phyloP scores from a whole-genome alignment of 2,888 invertebrate species.

The Drosophila niveifrons region DNA sequence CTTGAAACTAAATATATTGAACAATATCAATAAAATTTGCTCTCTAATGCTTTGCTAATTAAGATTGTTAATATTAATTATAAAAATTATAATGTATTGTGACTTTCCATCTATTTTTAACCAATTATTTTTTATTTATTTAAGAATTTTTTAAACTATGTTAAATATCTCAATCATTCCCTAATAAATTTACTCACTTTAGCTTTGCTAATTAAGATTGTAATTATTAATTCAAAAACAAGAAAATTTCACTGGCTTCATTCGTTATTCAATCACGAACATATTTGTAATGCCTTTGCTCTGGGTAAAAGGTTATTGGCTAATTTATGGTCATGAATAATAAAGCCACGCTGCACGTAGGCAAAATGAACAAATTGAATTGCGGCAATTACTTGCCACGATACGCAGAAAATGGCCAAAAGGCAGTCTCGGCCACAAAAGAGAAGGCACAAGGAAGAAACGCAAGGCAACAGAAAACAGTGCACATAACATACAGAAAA shows the following conservation, averaged over 20 bases:
- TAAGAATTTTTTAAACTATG: no score
- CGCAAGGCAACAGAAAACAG: slow-evolving; percentile 35
- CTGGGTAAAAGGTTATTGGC: slow-evolving; percentile 29
- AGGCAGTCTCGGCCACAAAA: not conserved
- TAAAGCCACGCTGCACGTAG: slow-evolving; percentile 71
- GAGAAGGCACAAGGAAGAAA: slow-evolving; percentile 4
- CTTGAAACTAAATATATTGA: not conserved
- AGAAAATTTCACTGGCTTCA: slow-evolving; percentile 23
- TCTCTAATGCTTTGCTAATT: no score
- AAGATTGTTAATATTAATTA: no score
- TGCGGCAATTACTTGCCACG: slow-evolving; percentile 80
- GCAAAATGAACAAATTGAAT: slow-evolving; percentile 77
- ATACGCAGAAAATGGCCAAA: slow-evolving; percentile 72
- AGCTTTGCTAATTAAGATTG: slow-evolving; percentile 1
- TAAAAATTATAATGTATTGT: no score
- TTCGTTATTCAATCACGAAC: slow-evolving; percentile 13
- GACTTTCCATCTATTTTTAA: no score
- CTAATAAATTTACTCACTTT: not conserved
- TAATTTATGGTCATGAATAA: slow-evolving; percentile 58
- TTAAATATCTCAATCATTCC: not conserved
- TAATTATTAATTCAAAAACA: slow-evolving; percentile 29
- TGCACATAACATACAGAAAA: slow-evolving; percentile 44
- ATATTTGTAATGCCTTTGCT: slow-evolving; percentile 11
- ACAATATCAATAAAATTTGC: no score
- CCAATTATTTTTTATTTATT: no score